phyloP scores from a whole-genome alignment of 2,113 vertebrate species.

The Sylvia atricapilla region DNA sequence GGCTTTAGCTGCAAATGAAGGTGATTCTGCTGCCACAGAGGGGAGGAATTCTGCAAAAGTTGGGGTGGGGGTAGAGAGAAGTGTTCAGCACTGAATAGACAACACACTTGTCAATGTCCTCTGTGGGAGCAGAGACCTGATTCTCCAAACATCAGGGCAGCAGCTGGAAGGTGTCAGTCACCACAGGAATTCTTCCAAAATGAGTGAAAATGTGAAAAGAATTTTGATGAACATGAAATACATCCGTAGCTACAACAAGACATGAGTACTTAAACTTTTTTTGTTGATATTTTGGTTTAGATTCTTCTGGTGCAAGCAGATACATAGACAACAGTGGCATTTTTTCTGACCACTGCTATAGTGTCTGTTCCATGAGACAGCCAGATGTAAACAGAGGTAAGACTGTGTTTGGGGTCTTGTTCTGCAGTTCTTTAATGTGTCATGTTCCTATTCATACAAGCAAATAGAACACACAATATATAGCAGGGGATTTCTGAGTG shows the following conservation, averaged over 20 bases:
- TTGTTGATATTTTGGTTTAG: slow-evolving; percentile 33
- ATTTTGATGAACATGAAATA: not conserved
- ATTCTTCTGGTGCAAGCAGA: slow-evolving; percentile 76
- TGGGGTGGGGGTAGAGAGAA: not conserved
- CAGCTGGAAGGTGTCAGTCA: not conserved
- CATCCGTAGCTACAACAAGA: accelerated
- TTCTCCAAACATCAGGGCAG: not conserved
- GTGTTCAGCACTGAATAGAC: accelerated
- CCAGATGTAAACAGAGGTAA: slow-evolving; percentile 77
- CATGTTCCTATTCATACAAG: not conserved
- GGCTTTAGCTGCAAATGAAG: not conserved
- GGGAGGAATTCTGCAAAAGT: not conserved
- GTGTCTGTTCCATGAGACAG: slow-evolving; percentile 81
- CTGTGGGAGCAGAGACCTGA: not conserved
- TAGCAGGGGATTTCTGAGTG: not conserved
- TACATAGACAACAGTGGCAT: slow-evolving; percentile 81
- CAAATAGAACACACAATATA: not conserved
- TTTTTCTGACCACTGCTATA: slow-evolving; percentile 83
- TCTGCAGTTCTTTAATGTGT: not conserved
- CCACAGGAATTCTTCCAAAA: not conserved
- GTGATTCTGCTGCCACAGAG: not conserved
- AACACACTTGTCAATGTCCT: not conserved
- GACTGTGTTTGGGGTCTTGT: not conserved
- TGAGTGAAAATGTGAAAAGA: not conserved
- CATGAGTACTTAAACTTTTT: not conserved